These are phyloP conservation scores for Leptinotarsa texana DNA, from an alignment of 1,140 invertebrate species.

Conservation along the genomic window DNA sequence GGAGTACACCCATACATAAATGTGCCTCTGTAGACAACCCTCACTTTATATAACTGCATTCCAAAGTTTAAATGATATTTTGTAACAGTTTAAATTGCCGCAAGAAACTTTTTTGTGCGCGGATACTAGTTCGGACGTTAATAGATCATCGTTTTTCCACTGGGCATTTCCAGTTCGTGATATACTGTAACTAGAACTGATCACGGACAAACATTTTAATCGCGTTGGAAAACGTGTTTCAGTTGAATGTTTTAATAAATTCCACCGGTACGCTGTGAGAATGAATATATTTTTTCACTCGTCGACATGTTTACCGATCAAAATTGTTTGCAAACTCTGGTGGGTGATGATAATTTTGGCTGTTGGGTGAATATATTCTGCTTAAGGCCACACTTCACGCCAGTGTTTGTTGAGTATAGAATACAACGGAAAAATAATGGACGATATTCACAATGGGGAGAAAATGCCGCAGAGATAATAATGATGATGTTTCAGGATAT, in stretches of 20 bases:
- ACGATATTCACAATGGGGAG: too few species aligned
- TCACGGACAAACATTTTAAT: not conserved
- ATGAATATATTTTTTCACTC: conserved; percentile 3
- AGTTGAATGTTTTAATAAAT: conserved; percentile 7
- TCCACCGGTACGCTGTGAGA: not conserved
- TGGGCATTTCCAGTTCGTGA: not conserved
- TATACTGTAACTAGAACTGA: not conserved
- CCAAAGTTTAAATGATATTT: too few species aligned
- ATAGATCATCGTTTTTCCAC: not conserved
- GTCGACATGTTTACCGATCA: not conserved
- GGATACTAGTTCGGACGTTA: not conserved
- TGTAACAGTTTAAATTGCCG: too few species aligned
- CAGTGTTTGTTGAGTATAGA: too few species aligned
- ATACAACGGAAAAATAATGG: too few species aligned
- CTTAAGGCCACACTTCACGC: too few species aligned
- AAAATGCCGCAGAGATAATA: too few species aligned
- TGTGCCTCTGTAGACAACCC: too few species aligned
- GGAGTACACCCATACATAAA: too few species aligned
- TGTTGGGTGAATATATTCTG: not conserved
- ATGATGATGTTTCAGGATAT: too few species aligned
- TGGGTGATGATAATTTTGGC: not conserved
- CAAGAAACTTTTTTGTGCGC: not conserved
- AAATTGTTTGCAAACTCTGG: not conserved
- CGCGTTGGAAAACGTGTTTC: not conserved
- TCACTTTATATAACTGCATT: too few species aligned